phyloP scores from a whole-genome alignment of 2,888 invertebrate species.

The Cartodere bifasciata region DNA sequence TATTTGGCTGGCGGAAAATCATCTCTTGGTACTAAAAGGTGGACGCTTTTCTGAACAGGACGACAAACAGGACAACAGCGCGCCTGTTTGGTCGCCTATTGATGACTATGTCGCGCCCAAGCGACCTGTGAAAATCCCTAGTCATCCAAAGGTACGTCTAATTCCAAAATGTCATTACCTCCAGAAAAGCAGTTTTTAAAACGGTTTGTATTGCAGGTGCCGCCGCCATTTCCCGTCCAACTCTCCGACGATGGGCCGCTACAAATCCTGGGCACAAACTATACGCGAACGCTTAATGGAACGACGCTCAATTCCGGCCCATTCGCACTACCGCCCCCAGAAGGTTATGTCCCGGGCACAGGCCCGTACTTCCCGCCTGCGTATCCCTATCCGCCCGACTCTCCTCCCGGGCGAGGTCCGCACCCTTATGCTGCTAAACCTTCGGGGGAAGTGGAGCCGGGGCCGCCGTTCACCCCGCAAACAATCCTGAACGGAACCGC shows the following conservation, averaged over 20 bases:
- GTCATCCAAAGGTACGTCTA: conserved; percentile 49
- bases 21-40: conserved; percentile 69
- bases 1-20: conserved; percentile 84
- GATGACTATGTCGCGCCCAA: conserved; percentile 73
- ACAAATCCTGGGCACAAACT: conserved; percentile 73
- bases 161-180: background rate
- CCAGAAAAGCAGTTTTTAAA: background rate
- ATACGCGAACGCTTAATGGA: conserved; percentile 59
- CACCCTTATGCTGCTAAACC: conserved; percentile 49
- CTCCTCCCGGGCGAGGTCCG: conserved; percentile 53
- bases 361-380: conserved; percentile 41
- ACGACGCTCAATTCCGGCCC: conserved; percentile 42
- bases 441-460: conserved; percentile 32
- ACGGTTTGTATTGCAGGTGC: conserved; percentile 32
- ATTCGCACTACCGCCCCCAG: conserved; percentile 32
- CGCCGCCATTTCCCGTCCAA: conserved; percentile 89
- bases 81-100: conserved; percentile 58
- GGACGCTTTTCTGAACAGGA: conserved; percentile 50
- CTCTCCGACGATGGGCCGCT: conserved; percentile 75
- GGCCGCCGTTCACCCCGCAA: conserved; percentile 43
- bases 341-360: conserved; percentile 33
- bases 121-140: conserved; percentile 73
- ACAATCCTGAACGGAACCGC: conserved; percentile 28
- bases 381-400: conserved; percentile 51
- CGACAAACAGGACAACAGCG: conserved; percentile 34